Evolutionary conservation across 2,797 vertebrate genomes (phyloP).

Genomic region (Cephalopachus bancanus): DNA sequence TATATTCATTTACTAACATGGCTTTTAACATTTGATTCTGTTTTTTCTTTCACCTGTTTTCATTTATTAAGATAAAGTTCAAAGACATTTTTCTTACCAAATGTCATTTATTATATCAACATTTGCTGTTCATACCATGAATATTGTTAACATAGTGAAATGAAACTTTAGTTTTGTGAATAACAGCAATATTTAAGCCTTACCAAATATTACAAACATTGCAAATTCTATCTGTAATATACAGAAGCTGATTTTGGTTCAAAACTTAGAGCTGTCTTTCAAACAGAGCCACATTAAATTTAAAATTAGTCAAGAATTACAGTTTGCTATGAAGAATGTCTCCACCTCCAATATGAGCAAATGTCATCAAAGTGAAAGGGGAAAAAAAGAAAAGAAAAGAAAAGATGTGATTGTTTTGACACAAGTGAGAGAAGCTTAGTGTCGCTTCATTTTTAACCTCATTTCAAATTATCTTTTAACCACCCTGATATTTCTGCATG

Average conservation of each 20-base stretch:
- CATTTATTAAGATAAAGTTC: slow-evolving; percentile 70
- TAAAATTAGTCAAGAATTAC: slow-evolving; percentile 82
- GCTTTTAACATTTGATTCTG: slow-evolving; percentile 49
- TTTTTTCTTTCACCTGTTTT: slow-evolving; percentile 59
- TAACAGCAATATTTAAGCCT: slow-evolving; percentile 57
- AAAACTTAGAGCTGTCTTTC: slow-evolving; percentile 76
- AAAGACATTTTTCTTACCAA: slow-evolving; percentile 74
- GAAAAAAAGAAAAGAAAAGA: slow-evolving; percentile 18
- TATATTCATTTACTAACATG: slow-evolving; percentile 47
- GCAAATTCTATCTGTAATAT: slow-evolving; percentile 30
- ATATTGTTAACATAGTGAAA: slow-evolving; percentile 35
- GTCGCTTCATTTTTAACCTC: slow-evolving; percentile 82
- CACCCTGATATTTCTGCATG: slow-evolving; percentile 73
- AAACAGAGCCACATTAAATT: slow-evolving; percentile 71
- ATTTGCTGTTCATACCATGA: slow-evolving; percentile 18
- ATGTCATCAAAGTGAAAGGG: slow-evolving; percentile 72
- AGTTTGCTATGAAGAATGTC: slow-evolving; percentile 69
- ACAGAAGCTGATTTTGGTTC: slow-evolving; percentile 71
- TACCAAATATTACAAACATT: slow-evolving; percentile 49
- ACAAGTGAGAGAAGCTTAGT: slow-evolving; percentile 69
- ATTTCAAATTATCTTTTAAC: slow-evolving; percentile 77
- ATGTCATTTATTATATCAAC: slow-evolving; percentile 56
- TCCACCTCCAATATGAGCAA: slow-evolving; percentile 75
- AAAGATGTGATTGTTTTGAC: slow-evolving; percentile 82
- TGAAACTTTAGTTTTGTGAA: slow-evolving; percentile 43